Conservation (phyloP, 1,140 invertebrate species). For the Drosophila bocki region DNA sequence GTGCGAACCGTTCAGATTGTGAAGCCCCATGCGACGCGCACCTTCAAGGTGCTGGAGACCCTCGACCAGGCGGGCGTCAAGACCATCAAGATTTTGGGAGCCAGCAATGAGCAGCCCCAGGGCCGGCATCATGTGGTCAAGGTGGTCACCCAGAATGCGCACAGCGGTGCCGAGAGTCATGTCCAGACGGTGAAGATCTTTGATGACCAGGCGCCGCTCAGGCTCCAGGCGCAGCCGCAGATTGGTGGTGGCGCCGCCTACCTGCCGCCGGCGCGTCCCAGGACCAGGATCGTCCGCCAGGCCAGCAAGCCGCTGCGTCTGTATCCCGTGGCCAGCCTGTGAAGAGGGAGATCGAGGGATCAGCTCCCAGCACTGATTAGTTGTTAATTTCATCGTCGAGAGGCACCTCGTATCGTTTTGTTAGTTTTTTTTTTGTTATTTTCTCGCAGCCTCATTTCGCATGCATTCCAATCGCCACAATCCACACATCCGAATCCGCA, state of each 20-base stretch:
- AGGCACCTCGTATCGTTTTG: constrained; percentile 4
- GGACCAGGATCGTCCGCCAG: constrained; percentile 51
- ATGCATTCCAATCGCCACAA: constrained; percentile 21
- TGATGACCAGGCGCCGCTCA: constrained; percentile 42
- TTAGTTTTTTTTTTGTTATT: constrained; percentile 3
- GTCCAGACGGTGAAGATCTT: constrained; percentile 76
- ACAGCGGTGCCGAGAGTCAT: constrained; percentile 59
- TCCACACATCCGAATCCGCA: constrained; percentile 4
- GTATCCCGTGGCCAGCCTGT: constrained; percentile 50
- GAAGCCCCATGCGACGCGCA: constrained; percentile 60
- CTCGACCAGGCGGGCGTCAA: constrained; percentile 70
- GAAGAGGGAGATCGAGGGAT: neutral
- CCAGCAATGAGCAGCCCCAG: constrained; percentile 66
- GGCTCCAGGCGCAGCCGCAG: constrained; percentile 7
- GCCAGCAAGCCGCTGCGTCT: constrained; percentile 53
- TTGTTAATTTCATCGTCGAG: constrained; percentile 60
- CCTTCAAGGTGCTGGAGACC: constrained; percentile 72
- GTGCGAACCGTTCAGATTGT: constrained; percentile 78
- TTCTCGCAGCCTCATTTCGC: constrained; percentile 43
- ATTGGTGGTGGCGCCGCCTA: constrained; percentile 4
- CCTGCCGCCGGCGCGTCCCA: constrained; percentile 61
- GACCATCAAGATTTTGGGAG: constrained; percentile 74
- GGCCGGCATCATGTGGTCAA: constrained; percentile 71
- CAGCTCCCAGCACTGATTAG: constrained; percentile 75
- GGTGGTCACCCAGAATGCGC: constrained; percentile 66